A percentile compares a stretch with the other conserved stretches of the same genome.
Evolutionary conservation across 1,140 invertebrate genomes (phyloP).

Genomic region (Zaprionus kolodkinae): DNA sequence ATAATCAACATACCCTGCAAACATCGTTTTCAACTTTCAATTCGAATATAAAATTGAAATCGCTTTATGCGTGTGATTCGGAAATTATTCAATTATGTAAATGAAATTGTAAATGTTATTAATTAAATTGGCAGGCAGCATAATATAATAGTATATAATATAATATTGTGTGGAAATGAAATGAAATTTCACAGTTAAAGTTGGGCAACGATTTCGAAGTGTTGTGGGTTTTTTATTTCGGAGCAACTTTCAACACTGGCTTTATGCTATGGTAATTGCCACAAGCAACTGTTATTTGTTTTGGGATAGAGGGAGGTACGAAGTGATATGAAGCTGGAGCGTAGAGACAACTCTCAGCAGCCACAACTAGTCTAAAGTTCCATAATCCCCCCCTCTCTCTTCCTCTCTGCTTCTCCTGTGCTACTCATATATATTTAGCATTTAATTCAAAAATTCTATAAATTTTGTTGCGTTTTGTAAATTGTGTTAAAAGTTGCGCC

Average conservation of each 20-base stretch:
- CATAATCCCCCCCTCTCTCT: not conserved
- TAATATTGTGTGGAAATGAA: not conserved
- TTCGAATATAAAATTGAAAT: conserved; percentile 44
- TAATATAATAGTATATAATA: not conserved
- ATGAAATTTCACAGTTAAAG: not conserved
- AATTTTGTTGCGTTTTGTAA: conserved; percentile 77
- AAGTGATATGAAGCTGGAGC: not conserved
- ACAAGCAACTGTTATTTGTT: too few relatives aligned
- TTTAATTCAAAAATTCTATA: conserved; percentile 80
- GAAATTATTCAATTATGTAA: conserved; percentile 71
- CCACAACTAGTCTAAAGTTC: not conserved
- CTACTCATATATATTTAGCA: conserved; percentile 46
- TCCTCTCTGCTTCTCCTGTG: not conserved
- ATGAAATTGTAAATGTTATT: conserved; percentile 64
- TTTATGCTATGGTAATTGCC: conserved; percentile 51
- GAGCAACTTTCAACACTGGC: conserved; percentile 46
- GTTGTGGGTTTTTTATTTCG: conserved; percentile 23
- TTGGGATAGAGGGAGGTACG: too few relatives aligned
- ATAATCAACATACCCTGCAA: not conserved
- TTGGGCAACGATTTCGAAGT: not conserved
- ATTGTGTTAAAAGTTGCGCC: conserved; percentile 77
- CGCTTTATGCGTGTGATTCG: conserved; percentile 57
- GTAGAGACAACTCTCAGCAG: too few relatives aligned
- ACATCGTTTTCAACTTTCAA: not conserved
- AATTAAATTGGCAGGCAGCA: conserved; percentile 17